Evolutionary conservation across 1,140 invertebrate species (phyloP).

Genomic region (Mactra quadrangularis): DNA sequence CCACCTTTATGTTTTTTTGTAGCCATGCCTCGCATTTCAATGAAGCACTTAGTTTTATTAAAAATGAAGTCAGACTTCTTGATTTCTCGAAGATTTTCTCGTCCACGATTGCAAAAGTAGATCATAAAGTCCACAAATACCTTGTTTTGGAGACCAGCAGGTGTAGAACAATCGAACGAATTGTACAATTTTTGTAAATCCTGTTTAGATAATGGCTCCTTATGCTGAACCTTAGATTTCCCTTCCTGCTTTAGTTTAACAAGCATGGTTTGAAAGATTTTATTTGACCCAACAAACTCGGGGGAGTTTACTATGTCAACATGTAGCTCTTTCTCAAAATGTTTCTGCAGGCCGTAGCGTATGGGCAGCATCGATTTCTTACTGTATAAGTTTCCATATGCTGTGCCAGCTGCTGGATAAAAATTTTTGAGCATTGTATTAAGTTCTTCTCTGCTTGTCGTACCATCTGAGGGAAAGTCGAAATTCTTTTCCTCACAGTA

Average conservation of each 20-base stretch:
- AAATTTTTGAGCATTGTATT: background rate
- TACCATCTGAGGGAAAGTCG: background rate
- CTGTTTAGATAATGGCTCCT: slow-evolving; percentile 33
- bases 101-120: slow-evolving; percentile 51
- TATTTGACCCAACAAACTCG: slow-evolving; percentile 31
- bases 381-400: background rate
- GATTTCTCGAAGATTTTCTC: slow-evolving; percentile 45
- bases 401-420: slow-evolving; percentile 1
- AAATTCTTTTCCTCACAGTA: slow-evolving; percentile 19
- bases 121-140: slow-evolving; percentile 60
- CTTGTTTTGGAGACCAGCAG: slow-evolving; percentile 41
- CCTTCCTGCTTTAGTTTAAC: slow-evolving; percentile 44
- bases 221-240: slow-evolving; percentile 32
- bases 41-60: slow-evolving; percentile 4
- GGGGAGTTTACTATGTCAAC: slow-evolving; percentile 7
- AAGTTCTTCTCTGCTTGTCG: too few relatives aligned
- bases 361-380: slow-evolving; percentile 16
- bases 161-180: slow-evolving; percentile 39
- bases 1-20: slow-evolving; percentile 53
- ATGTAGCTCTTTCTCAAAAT: slow-evolving; percentile 21
- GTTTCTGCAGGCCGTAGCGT: slow-evolving; percentile 33
- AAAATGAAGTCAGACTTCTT: slow-evolving; percentile 45
- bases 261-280: slow-evolving; percentile 41
- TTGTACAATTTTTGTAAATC: slow-evolving; percentile 45
- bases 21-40: slow-evolving; percentile 15